Conservation (phyloP, 2,113 vertebrate genomes). For the Gopherus evgoodei region DNA sequence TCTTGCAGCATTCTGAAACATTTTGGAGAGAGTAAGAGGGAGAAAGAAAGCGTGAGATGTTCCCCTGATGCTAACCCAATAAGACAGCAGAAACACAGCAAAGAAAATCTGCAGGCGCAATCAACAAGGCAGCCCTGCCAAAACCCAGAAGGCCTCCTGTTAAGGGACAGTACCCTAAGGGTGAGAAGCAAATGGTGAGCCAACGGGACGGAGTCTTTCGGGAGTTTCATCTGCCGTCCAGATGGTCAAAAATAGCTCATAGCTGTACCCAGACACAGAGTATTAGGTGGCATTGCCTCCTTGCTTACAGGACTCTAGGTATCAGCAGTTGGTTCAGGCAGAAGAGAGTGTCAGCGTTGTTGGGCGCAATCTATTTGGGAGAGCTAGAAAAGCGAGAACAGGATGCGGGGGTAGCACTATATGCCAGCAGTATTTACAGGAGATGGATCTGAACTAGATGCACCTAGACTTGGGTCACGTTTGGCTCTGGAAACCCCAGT, state of each 20-base stretch:
- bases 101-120: not conserved
- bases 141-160: accelerated
- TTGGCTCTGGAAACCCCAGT: not conserved
- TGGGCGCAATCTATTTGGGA: not conserved
- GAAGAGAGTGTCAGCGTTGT: not conserved
- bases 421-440: not conserved
- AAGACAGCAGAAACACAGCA: not conserved
- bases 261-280: not conserved
- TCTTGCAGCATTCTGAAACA: constrained; percentile 17
- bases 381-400: not conserved
- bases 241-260: not conserved
- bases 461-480: too few relatives aligned
- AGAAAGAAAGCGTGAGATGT: not conserved
- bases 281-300: not conserved
- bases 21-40: not conserved
- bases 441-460: not conserved
- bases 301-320: not conserved
- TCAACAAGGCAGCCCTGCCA: not conserved
- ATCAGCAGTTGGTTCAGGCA: accelerated
- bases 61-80: constrained; percentile 31
- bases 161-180: not conserved
- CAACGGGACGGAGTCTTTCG: not conserved
- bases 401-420: not conserved
- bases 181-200: not conserved
- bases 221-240: not conserved